Evolutionary conservation across 1,140 invertebrate species (phyloP).

Genomic region (Drosophila sp.): DNA sequence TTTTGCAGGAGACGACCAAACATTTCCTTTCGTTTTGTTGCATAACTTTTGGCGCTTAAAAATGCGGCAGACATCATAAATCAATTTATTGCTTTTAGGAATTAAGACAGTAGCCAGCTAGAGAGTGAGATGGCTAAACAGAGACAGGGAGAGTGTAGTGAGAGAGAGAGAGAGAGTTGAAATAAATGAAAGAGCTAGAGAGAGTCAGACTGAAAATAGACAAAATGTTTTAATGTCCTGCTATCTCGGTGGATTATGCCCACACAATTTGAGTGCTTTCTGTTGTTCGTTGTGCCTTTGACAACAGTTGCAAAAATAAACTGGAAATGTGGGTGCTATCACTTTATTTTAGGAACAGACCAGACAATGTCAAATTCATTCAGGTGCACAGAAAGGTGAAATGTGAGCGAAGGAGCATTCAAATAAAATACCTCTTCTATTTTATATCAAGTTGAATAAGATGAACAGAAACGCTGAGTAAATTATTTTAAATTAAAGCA

Average conservation of each 20-base stretch:
- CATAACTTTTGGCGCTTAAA: slow-evolving; percentile 69
- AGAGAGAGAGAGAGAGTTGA: slow-evolving; percentile 6
- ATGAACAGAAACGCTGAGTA: too few relatives aligned
- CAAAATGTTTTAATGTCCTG: slow-evolving; percentile 14
- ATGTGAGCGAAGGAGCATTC: slow-evolving; percentile 2
- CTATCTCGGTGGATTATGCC: slow-evolving; percentile 31
- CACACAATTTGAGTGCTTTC: slow-evolving; percentile 35
- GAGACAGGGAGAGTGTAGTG: slow-evolving; percentile 14
- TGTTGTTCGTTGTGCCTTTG: slow-evolving; percentile 27
- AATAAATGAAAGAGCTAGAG: slow-evolving; percentile 12
- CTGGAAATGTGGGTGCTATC: slow-evolving; percentile 14
- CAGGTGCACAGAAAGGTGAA: slow-evolving; percentile 42
- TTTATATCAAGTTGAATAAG: too few relatives aligned
- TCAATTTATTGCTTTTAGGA: slow-evolving; percentile 59
- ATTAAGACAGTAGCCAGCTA: slow-evolving; percentile 34
- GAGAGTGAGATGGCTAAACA: background rate
- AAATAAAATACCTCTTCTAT: slow-evolving; percentile 13
- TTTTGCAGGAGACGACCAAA: slow-evolving; percentile 30
- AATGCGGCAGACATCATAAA: slow-evolving; percentile 74
- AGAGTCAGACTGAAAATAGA: slow-evolving; percentile 1
- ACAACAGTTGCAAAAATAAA: slow-evolving; percentile 29
- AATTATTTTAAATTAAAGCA: background rate
- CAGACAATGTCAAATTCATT: slow-evolving; percentile 38
- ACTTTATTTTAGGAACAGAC: slow-evolving; percentile 10
- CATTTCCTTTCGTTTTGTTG: slow-evolving; percentile 57